Conservation (phyloP, 2,113 vertebrate species). For the Pandion haliaetus region DNA sequence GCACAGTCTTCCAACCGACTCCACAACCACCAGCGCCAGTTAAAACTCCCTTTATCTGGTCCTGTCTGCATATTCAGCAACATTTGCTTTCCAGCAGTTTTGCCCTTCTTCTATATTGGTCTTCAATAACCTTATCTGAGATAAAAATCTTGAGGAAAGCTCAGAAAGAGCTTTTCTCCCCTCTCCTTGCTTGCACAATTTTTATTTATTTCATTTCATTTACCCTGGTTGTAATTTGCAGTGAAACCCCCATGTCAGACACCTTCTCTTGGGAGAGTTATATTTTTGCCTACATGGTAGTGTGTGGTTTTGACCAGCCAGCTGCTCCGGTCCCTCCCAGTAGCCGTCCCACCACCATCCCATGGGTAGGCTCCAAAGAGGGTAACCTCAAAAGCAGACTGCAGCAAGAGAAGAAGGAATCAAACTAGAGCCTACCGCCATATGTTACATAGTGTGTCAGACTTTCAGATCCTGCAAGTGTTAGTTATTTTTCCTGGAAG, state of each 20-base stretch:
- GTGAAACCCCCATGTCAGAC: background rate
- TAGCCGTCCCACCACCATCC: background rate
- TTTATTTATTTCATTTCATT: background rate
- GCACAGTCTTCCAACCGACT: conserved; percentile 70
- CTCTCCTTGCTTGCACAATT: background rate
- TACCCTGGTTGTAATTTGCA: background rate
- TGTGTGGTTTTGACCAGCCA: background rate
- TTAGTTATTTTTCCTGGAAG: background rate
- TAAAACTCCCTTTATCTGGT: background rate
- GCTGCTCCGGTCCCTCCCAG: background rate
- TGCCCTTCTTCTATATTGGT: background rate
- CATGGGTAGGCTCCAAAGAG: background rate
- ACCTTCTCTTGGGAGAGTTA: background rate
- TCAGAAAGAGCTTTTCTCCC: background rate
- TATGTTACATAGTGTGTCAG: background rate
- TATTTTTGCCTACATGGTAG: background rate
- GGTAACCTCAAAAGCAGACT: background rate
- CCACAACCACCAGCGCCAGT: conserved; percentile 57
- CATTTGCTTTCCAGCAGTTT: background rate
- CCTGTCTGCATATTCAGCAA: background rate
- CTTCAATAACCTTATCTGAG: background rate
- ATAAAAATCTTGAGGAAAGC: background rate
- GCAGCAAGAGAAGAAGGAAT: background rate
- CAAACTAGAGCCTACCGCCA: background rate
- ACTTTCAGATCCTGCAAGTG: background rate